Evolutionary conservation across 2,113 vertebrate species (phyloP).

Genomic region (Symphodus melops): DNA sequence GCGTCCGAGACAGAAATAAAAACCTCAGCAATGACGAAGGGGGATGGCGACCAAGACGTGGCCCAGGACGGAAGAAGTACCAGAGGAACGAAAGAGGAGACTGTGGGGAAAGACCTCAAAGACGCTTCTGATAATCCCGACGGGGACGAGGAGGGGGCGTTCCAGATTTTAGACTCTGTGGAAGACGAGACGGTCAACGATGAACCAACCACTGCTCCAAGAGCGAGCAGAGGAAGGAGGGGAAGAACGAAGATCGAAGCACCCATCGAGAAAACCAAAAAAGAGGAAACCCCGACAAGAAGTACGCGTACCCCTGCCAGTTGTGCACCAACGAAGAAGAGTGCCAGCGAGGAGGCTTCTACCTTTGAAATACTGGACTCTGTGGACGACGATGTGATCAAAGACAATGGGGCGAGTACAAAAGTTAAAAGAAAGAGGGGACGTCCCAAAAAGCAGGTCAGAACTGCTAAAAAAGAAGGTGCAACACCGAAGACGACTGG

Average conservation of each 20-base stretch:
- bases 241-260: constrained; percentile 9
- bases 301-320: constrained; percentile 23
- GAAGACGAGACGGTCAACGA: constrained; percentile 17
- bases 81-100: constrained; percentile 43
- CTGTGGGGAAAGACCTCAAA: constrained; percentile 8
- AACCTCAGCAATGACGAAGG: constrained; percentile 15
- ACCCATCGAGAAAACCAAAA: not conserved
- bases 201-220: not conserved
- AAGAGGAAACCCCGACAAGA: constrained; percentile 16
- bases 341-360: not conserved
- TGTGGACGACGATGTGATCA: constrained; percentile 11
- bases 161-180: constrained; percentile 57
- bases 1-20: constrained; percentile 50
- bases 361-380: constrained; percentile 36
- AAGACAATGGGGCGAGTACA: not conserved
- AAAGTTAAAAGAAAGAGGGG: constrained; percentile 17
- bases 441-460: constrained; percentile 29
- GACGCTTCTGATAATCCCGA: not conserved
- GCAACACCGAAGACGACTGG: not conserved
- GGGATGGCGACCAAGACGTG: not conserved
- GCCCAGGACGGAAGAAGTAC: constrained; percentile 37
- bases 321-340: not conserved
- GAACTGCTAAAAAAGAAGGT: not conserved
- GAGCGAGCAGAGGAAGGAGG: constrained; percentile 51
- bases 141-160: constrained; percentile 23